phyloP scores from a whole-genome alignment of 2,113 vertebrate species.

The Telmatochromis sp. region DNA sequence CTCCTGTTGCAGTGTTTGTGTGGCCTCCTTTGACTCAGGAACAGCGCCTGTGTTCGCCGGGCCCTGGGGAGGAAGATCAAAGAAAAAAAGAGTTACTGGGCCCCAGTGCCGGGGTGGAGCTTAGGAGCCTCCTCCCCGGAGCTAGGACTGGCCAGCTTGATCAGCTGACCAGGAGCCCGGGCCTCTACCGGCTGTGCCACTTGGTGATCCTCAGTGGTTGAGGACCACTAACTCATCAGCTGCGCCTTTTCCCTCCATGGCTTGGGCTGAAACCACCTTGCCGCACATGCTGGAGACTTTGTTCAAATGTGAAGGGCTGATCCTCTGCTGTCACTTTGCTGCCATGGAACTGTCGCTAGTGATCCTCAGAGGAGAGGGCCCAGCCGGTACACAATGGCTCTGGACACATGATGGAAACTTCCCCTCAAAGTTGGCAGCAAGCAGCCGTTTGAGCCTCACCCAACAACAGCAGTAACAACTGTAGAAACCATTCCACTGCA shows the following conservation, averaged over 20 bases:
- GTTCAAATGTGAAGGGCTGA: neutral
- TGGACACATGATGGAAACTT: neutral
- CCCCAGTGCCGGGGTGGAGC: neutral
- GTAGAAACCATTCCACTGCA: neutral
- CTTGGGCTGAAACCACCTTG: neutral
- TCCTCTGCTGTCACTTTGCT: neutral
- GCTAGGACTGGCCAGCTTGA: neutral
- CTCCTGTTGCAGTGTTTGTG: neutral
- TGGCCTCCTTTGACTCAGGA: neutral
- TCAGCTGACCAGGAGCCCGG: accelerated
- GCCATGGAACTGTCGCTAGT: neutral
- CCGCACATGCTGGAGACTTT: neutral
- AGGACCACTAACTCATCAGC: neutral
- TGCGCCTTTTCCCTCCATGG: neutral
- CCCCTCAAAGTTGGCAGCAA: neutral
- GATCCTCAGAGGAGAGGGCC: neutral
- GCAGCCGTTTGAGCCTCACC: neutral
- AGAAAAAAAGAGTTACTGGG: neutral
- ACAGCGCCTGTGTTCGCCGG: accelerated
- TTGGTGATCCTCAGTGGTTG: neutral
- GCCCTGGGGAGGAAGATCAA: neutral
- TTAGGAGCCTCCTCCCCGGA: neutral
- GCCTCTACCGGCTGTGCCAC: neutral
- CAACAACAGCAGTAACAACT: neutral
- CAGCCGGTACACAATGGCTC: neutral